A percentile compares a stretch with the other conserved stretches of the same genome.
Conservation (phyloP, 2,888 invertebrate species). For the Plebejus melissa region DNA sequence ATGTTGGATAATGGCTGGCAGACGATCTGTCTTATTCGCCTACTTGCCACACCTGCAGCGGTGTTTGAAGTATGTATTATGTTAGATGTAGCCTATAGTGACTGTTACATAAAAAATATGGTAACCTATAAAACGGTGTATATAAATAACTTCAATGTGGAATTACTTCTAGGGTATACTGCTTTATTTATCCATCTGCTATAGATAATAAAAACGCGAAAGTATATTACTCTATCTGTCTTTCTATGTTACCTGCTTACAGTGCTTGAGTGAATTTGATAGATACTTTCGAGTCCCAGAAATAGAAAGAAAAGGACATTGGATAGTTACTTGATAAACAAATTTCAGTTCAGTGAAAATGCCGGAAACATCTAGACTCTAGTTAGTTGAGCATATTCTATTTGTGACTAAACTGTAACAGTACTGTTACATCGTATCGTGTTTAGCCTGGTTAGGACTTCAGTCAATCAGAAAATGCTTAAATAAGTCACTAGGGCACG, state of each 20-base stretch:
- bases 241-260: not conserved
- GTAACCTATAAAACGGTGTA: too few species aligned
- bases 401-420: not conserved
- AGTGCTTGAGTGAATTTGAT: not conserved
- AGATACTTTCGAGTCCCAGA: not conserved
- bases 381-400: not conserved
- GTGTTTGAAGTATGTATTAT: not conserved
- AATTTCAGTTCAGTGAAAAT: not conserved
- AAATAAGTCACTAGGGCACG: not conserved
- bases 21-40: slow-evolving; percentile 42
- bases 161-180: too few species aligned
- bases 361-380: not conserved
- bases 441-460: not conserved
- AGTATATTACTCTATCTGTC: not conserved
- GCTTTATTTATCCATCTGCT: too few species aligned
- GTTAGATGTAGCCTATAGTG: not conserved
- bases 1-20: slow-evolving; percentile 40
- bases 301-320: not conserved
- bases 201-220: not conserved
- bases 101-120: too few species aligned
- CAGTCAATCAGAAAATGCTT: not conserved
- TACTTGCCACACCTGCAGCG: slow-evolving; percentile 16
- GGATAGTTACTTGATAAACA: too few species aligned
- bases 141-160: too few species aligned
- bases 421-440: not conserved